Evolutionary conservation across 2,888 invertebrate genomes (phyloP).

Genomic region (Caenorhabditis afra): DNA sequence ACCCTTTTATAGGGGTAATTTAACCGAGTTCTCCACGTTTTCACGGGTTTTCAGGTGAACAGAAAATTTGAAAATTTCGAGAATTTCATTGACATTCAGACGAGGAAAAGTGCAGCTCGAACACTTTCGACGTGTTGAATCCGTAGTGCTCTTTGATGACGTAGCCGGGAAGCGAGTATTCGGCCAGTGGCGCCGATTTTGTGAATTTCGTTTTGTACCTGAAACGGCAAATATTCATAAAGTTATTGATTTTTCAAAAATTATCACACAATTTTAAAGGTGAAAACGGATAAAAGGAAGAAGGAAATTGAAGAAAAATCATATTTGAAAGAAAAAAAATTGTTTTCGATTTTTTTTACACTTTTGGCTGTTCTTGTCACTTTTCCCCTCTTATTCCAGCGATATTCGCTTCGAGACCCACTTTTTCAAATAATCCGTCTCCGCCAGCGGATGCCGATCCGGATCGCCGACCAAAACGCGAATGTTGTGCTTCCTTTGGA

Average conservation of each 20-base stretch:
- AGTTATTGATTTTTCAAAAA: slow-evolving; percentile 3
- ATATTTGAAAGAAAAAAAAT: no score
- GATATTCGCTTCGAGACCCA: not conserved
- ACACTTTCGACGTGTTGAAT: slow-evolving; percentile 70
- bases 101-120: slow-evolving; percentile 47
- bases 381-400: no score
- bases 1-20: slow-evolving; percentile 4
- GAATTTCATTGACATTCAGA: no score
- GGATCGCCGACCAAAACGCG: slow-evolving; percentile 69
- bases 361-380: no score
- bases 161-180: slow-evolving; percentile 69
- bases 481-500: slow-evolving; percentile 26
- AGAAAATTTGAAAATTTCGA: no score
- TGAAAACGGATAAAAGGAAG: no score
- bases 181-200: slow-evolving; percentile 45
- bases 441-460: slow-evolving; percentile 68
- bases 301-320: no score
- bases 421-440: slow-evolving; percentile 57
- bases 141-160: slow-evolving; percentile 71
- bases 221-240: slow-evolving; percentile 21
- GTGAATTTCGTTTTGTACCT: slow-evolving; percentile 65
- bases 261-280: no score
- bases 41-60: no score
- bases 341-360: no score
- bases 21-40: not conserved